Percentiles rank a stretch among this genome's conserved stretches.
These are phyloP conservation scores for Bradypodion ventrale DNA, from an alignment of 2,797 vertebrate genomes.

Conservation along the genomic window DNA sequence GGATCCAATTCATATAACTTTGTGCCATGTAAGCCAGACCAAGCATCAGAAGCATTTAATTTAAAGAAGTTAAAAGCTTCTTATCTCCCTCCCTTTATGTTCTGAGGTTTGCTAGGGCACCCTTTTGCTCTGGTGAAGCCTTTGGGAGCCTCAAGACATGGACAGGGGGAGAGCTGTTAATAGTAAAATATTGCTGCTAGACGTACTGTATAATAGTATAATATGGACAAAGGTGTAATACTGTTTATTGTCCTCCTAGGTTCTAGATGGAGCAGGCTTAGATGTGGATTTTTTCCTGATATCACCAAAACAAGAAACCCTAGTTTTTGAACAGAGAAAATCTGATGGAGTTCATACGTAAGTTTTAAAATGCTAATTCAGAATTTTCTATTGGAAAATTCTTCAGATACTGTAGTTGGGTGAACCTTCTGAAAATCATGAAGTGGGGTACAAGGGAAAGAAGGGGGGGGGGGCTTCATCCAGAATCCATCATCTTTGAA, in stretches of 20 bases:
- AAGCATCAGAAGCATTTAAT: too few species aligned
- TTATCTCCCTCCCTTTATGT: too few species aligned
- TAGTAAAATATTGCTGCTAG: too few species aligned
- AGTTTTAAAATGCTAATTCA: slow-evolving; percentile 66
- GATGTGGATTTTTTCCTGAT: slow-evolving; percentile 92
- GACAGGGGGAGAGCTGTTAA: too few species aligned
- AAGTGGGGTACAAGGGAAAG: not conserved
- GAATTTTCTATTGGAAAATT: not conserved
- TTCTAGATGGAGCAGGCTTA: slow-evolving; percentile 93
- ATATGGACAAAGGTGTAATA: not conserved
- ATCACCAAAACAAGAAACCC: slow-evolving; percentile 85
- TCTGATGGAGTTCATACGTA: slow-evolving; percentile 98
- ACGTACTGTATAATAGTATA: not conserved
- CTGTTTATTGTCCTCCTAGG: slow-evolving; percentile 74
- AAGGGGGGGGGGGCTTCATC: too few species aligned
- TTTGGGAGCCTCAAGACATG: too few species aligned
- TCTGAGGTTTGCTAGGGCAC: too few species aligned
- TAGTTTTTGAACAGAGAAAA: slow-evolving; percentile 91
- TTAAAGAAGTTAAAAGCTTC: too few species aligned
- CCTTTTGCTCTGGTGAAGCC: too few species aligned
- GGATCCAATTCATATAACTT: not conserved
- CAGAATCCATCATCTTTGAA: not conserved
- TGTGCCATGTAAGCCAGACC: not conserved
- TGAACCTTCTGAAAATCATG: not conserved
- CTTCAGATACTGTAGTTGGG: not conserved